Base-by-base conservation (phyloP, 2,888 invertebrate genomes). In the Agonopterix subpropinquella region DNA sequence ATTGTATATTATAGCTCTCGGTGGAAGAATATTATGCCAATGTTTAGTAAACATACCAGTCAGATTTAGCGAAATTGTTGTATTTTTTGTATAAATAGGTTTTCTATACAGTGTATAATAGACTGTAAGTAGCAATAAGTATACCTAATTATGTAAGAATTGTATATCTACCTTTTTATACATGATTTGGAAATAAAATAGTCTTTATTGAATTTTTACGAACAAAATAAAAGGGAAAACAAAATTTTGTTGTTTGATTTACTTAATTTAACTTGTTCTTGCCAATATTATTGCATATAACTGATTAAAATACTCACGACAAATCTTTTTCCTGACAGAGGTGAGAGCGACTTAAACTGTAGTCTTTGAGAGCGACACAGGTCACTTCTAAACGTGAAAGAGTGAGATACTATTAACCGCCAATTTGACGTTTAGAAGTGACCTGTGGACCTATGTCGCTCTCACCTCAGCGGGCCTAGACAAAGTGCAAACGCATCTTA, bases 21-120 rank as follows among this genome's bases (percentile, higher is more conserved):
- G 77, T 82, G 78, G 76, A 70, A 70, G 50, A 49, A 64, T 39
- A n/a, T 58, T 57, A 66, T 67, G 67, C 70, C 69, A 73, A 72
- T 70, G 64, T 70, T 59, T 58, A 47, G 57, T 54, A 64, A 67
- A 65, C 55, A 67, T 77, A 75, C 79, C 75, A 83, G 83, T 83
- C 83, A 82, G 62, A 69, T 73, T 71, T 73, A 71, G 65, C 60
- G 67, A 72, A 70, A 70, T 65, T 64, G 67, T 57, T 60, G 64
- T 67, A 49, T 53, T 53, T 50, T 67, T 69, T 63, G 61, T 66
- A 62, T 65, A 62, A 63, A 65, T 64, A 65, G 59, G 60, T 61
- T 58, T 64, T 64, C 53, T 65, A 64, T 58, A 65, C 59, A 61
- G 54, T 62, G 55, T 53, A 54, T 53, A 44, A 53, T 70, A 64